phyloP scores from a whole-genome alignment of 2,888 invertebrate genomes.

The Gordius sp. region DNA sequence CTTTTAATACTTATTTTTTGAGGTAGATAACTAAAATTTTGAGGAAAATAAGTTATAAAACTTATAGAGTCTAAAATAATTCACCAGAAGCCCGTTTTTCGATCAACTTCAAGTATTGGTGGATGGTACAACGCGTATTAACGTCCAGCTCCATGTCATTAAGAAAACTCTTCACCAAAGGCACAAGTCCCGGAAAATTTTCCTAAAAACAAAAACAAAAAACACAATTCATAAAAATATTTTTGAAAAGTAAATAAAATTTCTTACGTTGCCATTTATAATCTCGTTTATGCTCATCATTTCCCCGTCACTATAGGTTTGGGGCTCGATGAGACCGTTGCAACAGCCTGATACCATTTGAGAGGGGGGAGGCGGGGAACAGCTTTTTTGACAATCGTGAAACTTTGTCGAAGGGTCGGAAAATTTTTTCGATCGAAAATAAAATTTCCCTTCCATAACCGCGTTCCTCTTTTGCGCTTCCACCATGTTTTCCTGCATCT shows the following conservation, averaged over 20 bases:
- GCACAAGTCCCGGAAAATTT: slow-evolving; percentile 65
- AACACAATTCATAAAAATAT: slow-evolving; percentile 62
- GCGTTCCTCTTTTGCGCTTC: slow-evolving; percentile 73
- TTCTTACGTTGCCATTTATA: slow-evolving; percentile 53
- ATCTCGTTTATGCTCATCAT: slow-evolving; percentile 78
- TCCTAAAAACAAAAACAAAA: slow-evolving; percentile 8
- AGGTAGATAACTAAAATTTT: too few relatives aligned
- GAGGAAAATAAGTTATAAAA: slow-evolving; percentile 8
- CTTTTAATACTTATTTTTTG: too few relatives aligned
- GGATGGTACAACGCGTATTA: slow-evolving; percentile 83
- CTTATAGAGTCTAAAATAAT: slow-evolving; percentile 6
- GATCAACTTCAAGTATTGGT: slow-evolving; percentile 76
- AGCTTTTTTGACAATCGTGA: too few relatives aligned
- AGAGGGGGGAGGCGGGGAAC: too few relatives aligned
- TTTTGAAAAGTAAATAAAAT: not conserved
- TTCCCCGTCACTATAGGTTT: too few relatives aligned
- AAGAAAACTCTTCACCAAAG: slow-evolving; percentile 70
- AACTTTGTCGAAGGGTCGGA: too few relatives aligned
- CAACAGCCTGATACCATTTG: too few relatives aligned
- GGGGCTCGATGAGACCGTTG: too few relatives aligned
- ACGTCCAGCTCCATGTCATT: slow-evolving; percentile 87
- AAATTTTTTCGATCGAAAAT: slow-evolving; percentile 52
- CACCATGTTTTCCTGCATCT: slow-evolving; percentile 84
- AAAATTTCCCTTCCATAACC: slow-evolving; percentile 53
- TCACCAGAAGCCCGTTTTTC: slow-evolving; percentile 33